A percentile compares a stretch with the other conserved stretches of the same genome.
Evolutionary conservation across 2,113 vertebrate species (phyloP).

Genomic region (Alethe castanea): DNA sequence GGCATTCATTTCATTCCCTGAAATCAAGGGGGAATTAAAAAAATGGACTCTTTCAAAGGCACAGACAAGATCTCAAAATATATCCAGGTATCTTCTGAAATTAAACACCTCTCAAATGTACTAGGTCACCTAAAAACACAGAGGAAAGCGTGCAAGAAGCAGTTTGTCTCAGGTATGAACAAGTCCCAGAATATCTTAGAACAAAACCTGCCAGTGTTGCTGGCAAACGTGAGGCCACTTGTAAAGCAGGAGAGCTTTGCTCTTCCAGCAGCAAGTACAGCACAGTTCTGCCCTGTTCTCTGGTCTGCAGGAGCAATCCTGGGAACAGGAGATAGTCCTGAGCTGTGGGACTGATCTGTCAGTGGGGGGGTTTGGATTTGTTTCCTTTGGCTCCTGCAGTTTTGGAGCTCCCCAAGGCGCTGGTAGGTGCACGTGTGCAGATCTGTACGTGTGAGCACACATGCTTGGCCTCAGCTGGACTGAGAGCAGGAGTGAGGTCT

Average conservation of each 20-base stretch:
- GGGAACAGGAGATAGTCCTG: background rate
- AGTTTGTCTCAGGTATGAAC: background rate
- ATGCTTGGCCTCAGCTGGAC: background rate
- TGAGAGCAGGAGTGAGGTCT: background rate
- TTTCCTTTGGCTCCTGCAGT: background rate
- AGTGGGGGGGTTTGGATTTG: background rate
- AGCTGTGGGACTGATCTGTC: background rate
- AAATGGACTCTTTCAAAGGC: background rate
- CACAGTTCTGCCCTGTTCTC: background rate
- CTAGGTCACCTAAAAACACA: background rate
- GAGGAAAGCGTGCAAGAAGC: background rate
- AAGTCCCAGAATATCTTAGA: background rate
- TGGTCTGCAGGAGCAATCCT: background rate
- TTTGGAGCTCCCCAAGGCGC: background rate
- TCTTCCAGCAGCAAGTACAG: background rate
- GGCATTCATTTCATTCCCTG: background rate
- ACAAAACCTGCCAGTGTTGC: background rate
- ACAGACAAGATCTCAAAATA: background rate
- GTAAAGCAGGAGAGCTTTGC: background rate
- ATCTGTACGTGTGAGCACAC: background rate
- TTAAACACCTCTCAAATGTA: background rate
- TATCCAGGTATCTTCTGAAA: background rate
- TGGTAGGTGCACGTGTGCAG: background rate
- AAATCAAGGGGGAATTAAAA: background rate
- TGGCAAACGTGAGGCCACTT: background rate